Evolutionary conservation across 1,140 invertebrate genomes (phyloP), one percentile per base, ranked within the genome.

Genomic region (Lethocerus indicus): DNA sequence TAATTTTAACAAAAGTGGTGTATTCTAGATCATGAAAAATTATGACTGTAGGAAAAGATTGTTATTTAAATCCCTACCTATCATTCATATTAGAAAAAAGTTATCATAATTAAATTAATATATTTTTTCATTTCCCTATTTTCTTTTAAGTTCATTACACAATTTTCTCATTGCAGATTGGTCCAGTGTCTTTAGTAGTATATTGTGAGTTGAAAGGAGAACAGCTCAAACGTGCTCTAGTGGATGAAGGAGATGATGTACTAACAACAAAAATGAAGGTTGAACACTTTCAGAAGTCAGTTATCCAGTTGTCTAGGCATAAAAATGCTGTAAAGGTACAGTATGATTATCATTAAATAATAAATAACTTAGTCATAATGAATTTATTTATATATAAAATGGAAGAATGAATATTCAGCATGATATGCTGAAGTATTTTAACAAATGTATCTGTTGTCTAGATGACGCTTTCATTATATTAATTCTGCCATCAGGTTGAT

Each of bases 251-350:
- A n/a, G 35, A 41, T 9, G 53, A 54, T 7, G 40, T 40, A 18
- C n/a, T 40, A 18, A 25, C 21, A 7, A 32, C 44, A 28, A 48
- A 50, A 23, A 35, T 39, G 23, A 50, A 46, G n/a, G 47, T 54
- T 1, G 53, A 54, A 29, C 25, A 47, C n/a, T 54, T 48, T 27
- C 36, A 54, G 18, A 54, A 50, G 37, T 47, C 45, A 16, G 39
- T 40, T 1, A 23, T 51, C 18, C 49, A 46, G 1, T 25, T 54
- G 4, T 26, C 49, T n/a, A 51, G 32, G 23, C 53, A 54, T 25
- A 54, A 54, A 27, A 39, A 27, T 7, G 35, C 49, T 13, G 27
- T 54, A 12, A 54, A 29, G 21, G 52, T 54, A 50, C 3, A 39
- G 21, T 36, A 3, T 3, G 20, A 39, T 3, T 39, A 39, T 14